A percentile compares a stretch with the other conserved stretches of the same genome.
phyloP scores from a whole-genome alignment of 2,888 invertebrate genomes.

The Nemoura dubitans region DNA sequence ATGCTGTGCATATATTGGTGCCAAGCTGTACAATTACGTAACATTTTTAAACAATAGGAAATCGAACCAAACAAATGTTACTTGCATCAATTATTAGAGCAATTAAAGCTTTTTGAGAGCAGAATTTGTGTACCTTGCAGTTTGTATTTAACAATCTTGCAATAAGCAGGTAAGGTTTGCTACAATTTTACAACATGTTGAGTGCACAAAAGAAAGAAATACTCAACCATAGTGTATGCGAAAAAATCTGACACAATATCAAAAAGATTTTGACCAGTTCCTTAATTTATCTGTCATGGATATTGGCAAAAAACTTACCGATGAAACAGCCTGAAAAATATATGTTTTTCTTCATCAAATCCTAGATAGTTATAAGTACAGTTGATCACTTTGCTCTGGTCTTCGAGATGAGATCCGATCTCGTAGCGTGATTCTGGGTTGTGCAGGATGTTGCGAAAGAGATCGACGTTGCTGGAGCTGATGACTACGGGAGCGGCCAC shows the following conservation, averaged over 20 bases:
- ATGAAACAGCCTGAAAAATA: conserved; percentile 80
- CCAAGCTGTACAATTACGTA: background rate
- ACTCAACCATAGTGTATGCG: too few relatives aligned
- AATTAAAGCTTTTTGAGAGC: too few relatives aligned
- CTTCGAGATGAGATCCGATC: conserved; percentile 93
- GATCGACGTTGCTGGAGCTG: conserved; percentile 82
- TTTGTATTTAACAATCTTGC: too few relatives aligned
- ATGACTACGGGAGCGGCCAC: conserved; percentile 94
- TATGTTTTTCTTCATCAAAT: conserved; percentile 73
- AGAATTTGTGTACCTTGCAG: too few relatives aligned
- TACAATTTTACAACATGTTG: background rate
- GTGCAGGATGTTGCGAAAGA: conserved; percentile 90
- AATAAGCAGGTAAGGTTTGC: conserved; percentile 24
- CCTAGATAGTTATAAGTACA: conserved; percentile 96
- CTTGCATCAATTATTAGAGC: too few relatives aligned
- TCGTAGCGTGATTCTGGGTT: conserved; percentile 93
- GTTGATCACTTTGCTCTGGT: conserved; percentile 93
- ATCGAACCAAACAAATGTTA: too few relatives aligned
- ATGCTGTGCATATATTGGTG: background rate
- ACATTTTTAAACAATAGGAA: too few relatives aligned
- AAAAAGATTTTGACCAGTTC: background rate
- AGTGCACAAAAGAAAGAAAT: too few relatives aligned
- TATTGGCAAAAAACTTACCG: conserved; percentile 57
- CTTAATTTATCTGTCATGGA: too few relatives aligned
- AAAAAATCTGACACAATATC: background rate